A percentile compares a stretch with the other conserved stretches of the same genome.
These are phyloP conservation scores for Timema podura DNA, from an alignment of 2,888 invertebrate genomes.

Conservation along the genomic window DNA sequence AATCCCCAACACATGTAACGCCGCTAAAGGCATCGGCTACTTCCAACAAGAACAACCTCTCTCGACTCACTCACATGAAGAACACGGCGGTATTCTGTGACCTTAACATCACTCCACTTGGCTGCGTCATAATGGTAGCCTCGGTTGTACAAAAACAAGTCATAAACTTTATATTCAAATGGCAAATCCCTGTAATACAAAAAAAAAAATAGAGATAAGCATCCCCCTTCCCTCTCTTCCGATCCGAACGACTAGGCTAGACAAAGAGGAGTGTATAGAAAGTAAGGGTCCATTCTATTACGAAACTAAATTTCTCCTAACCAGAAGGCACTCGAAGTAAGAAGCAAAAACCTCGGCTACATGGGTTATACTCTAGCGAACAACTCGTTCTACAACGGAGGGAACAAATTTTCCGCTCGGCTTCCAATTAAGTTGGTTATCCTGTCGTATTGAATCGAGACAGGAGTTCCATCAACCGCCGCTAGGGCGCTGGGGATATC, in stretches of 20 bases:
- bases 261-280: too few species aligned
- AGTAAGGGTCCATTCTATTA: conserved; percentile 4
- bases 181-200: background rate
- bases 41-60: too few species aligned
- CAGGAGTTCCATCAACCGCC: conserved; percentile 26
- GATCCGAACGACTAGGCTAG: background rate
- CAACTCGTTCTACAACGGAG: conserved; percentile 27
- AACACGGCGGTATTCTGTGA: too few species aligned
- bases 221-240: background rate
- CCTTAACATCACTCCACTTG: background rate
- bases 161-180: conserved; percentile 28
- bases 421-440: conserved; percentile 45
- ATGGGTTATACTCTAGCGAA: conserved; percentile 26
- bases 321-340: conserved; percentile 9
- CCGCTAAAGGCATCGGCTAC: too few species aligned
- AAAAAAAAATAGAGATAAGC: background rate
- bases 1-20: too few species aligned
- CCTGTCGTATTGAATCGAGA: conserved; percentile 37
- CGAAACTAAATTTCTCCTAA: conserved; percentile 16
- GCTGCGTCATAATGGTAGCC: conserved; percentile 13
- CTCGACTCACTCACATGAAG: too few species aligned
- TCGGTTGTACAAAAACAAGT: conserved; percentile 23
- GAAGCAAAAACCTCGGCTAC: conserved; percentile 24
- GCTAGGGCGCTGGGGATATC: too few species aligned
- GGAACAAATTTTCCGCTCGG: conserved; percentile 44